A percentile compares a stretch with the other conserved stretches of the same genome.
Conservation (phyloP, 2,888 invertebrate species). For the Phorcus lineatus region DNA sequence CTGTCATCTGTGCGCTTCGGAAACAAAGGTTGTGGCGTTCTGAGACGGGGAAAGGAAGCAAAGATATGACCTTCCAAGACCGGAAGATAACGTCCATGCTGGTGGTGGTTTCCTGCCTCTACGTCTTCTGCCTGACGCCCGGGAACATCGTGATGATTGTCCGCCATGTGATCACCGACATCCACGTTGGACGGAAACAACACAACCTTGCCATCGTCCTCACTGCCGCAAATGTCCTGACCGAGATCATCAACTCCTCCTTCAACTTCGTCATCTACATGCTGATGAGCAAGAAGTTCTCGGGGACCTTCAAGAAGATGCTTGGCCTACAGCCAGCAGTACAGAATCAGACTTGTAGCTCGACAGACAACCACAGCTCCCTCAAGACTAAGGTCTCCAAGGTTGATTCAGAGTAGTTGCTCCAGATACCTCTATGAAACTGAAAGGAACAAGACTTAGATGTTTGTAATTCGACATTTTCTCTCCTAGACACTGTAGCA, state of each 20-base stretch:
- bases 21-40: neutral
- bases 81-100: constrained; percentile 12
- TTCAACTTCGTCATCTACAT: constrained; percentile 37
- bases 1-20: neutral
- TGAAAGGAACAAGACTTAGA: too few relatives aligned
- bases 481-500: too few relatives aligned
- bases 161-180: neutral
- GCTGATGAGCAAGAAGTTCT: constrained; percentile 31
- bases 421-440: too few relatives aligned
- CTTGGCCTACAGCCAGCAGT: neutral
- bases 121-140: constrained; percentile 20
- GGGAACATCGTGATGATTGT: constrained; percentile 9
- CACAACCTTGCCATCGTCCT: constrained; percentile 9
- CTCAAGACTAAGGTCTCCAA: too few relatives aligned
- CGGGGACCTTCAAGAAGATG: neutral
- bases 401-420: too few relatives aligned
- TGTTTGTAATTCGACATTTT: too few relatives aligned
- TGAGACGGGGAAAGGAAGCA: neutral
- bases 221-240: neutral
- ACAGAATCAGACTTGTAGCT: too few relatives aligned
- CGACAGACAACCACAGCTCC: too few relatives aligned
- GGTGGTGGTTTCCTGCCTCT: constrained; percentile 5
- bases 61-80: neutral
- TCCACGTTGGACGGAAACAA: neutral
- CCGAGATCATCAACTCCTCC: constrained; percentile 31